Base-by-base conservation (phyloP, 2,113 vertebrate species). In the Promerops cafer region DNA sequence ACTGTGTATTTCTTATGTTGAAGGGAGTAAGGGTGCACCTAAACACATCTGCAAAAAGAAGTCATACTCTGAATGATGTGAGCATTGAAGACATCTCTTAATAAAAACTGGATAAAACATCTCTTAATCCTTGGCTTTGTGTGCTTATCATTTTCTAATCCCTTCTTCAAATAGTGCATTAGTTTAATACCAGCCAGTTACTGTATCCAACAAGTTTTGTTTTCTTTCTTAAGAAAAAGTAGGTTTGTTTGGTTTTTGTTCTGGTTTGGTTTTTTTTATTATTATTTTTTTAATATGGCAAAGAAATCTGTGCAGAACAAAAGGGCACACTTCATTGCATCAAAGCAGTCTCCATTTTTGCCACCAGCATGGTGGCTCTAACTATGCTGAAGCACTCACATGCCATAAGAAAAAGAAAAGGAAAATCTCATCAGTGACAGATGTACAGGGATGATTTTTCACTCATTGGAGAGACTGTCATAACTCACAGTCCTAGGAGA, bases 401-500 rank as follows among this genome's bases (percentile, higher is more conserved):
- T 26, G 50, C 68, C 37, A 23, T 83, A 57, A 70, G 83, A 50
- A 35, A 27, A 52, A 60, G 60, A 93, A 95, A 92, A 85, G 57
- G 35, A 42, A 74, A 82, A 72, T 90, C 88, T 93, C 47, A 7
- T 95, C 89, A 64, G 82, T 97, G 90, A 92, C 92, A 91, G 94
- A 92, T 90, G 79, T 69, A 74, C 37, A 53, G 56, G 90, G 93
- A 95, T 91, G 96, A 95, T 96, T 97, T 92, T 96, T 97, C 94
- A 94, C 66, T 94, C 70, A 31, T 61, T 39, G 53, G 83, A 97
- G 89, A 93, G 90, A 64, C 96, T 98, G 97, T 97, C 96, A 96
- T 95, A 96, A 94, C 89, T 93, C 90, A 60, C 4, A 81, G 96
- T 97, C 97, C 96, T 97, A 60, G 80, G 97, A 97, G 96, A 97